Percentiles rank a stretch among this genome's conserved stretches.
Conservation (phyloP, 2,888 invertebrate species). For the Xanthia icteritia region DNA sequence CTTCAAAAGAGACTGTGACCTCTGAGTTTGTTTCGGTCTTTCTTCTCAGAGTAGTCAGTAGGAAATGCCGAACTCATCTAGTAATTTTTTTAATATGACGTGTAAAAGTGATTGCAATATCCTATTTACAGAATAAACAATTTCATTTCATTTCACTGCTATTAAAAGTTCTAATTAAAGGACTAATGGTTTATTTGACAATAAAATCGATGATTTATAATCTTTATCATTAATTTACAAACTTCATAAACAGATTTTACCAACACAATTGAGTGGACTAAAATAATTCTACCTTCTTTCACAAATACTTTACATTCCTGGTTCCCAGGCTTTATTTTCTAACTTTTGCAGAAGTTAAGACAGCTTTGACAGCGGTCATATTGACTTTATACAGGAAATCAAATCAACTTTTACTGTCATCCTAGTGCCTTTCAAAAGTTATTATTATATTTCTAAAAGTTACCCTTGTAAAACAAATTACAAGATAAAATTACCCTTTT, state of each 20-base stretch:
- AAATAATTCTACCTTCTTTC: not conserved
- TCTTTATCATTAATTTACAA: slow-evolving; percentile 7
- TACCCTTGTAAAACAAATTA: slow-evolving; percentile 37
- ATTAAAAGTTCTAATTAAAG: not conserved
- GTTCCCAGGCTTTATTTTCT: not conserved
- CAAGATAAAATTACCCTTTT: slow-evolving; percentile 35
- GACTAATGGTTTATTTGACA: not conserved
- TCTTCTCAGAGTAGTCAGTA: too few relatives aligned
- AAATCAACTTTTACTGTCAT: slow-evolving; percentile 29
- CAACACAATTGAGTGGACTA: not conserved
- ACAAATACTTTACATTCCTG: not conserved
- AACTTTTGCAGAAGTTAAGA: too few relatives aligned
- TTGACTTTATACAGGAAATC: slow-evolving; percentile 31
- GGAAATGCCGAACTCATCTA: too few relatives aligned
- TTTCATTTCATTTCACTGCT: too few relatives aligned
- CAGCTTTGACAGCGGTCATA: not conserved
- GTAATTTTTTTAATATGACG: too few relatives aligned
- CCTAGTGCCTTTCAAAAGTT: slow-evolving; percentile 22
- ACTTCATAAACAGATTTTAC: slow-evolving; percentile 7
- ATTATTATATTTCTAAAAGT: slow-evolving; percentile 33
- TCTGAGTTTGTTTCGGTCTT: too few relatives aligned
- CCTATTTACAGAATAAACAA: too few relatives aligned
- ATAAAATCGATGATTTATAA: not conserved
- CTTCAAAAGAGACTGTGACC: too few relatives aligned
- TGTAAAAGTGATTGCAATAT: too few relatives aligned